A percentile compares a stretch with the other conserved stretches of the same genome.
Evolutionary conservation across 2,888 invertebrate genomes (phyloP).

Genomic region (Cosmorhoe ocellata): DNA sequence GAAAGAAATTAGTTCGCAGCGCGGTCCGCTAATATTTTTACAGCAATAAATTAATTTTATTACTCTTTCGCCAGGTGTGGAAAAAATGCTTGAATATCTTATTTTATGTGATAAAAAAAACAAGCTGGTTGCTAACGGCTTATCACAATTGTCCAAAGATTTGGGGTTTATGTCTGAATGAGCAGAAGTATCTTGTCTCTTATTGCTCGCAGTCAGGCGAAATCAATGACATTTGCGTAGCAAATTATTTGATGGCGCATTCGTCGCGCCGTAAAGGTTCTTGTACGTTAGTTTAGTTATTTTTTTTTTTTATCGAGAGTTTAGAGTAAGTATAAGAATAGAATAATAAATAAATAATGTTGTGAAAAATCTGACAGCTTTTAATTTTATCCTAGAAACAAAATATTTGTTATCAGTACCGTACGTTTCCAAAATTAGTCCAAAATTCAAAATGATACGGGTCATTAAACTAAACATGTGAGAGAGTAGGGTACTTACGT

Average conservation of each 20-base stretch:
- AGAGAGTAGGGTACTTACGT: constrained; percentile 57
- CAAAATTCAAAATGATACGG: too few species aligned
- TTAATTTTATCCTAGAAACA: too few species aligned
- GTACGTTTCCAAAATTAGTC: too few species aligned
- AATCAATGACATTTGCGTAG: constrained; percentile 52
- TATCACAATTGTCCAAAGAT: constrained; percentile 36
- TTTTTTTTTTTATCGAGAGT: too few species aligned
- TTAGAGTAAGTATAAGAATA: too few species aligned
- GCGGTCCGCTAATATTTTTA: constrained; percentile 40
- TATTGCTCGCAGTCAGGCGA: constrained; percentile 55
- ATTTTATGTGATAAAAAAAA: constrained; percentile 15
- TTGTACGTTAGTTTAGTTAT: constrained; percentile 9
- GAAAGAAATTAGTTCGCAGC: constrained; percentile 48
- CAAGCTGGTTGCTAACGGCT: constrained; percentile 10
- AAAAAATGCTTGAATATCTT: constrained; percentile 9
- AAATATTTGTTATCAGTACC: too few species aligned
- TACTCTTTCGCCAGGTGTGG: constrained; percentile 23
- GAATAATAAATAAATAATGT: too few species aligned
- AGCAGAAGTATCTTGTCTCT: too few species aligned
- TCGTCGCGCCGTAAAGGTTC: constrained; percentile 43
- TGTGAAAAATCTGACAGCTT: too few species aligned
- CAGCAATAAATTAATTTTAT: constrained; percentile 36
- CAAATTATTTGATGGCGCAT: constrained; percentile 57
- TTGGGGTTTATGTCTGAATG: constrained; percentile 53
- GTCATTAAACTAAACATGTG: too few species aligned